Evolutionary conservation across 1,140 invertebrate species (phyloP), one percentile per base, ranked within the genome.

Genomic region (Geopemphigus sp.): DNA sequence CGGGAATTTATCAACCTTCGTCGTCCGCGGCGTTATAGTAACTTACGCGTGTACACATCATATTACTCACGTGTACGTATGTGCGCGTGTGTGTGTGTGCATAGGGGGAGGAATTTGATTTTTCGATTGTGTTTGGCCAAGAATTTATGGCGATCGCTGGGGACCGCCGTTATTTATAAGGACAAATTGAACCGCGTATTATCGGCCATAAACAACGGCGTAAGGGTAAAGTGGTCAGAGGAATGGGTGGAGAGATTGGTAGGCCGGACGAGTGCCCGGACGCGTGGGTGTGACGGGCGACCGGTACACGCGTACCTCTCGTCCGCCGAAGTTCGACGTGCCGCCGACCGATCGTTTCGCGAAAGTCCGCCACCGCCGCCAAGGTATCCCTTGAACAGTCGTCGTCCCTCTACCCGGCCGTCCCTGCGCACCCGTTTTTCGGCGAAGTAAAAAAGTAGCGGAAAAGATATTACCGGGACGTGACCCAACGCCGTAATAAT

Each of bases 21-120:
- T 68, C 64, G 64, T 68, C 39, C n/a, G n/a, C n/a, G 63, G 5
- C 22, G 14, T 45, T 39, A 39, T 22, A 8, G 39, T 68, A 47
- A 68, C 6, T 32, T n/a, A 29, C 29, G 17, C 32, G 26, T 61
- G 59, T 57, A 22, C 11, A 15, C 5, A 12, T 14, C 1, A 57
- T 45, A 24, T 12, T 24, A 12, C 6, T 0, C 10, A 12, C 15
- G 15, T 61, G 29, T 61, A 45, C 17, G n/a, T n/a, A n/a, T n/a
- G n/a, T n/a, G n/a, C n/a, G n/a, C n/a, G n/a, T n/a, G n/a, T n/a
- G n/a, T n/a, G n/a, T n/a, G n/a, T n/a, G n/a, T n/a, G n/a, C n/a
- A n/a, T n/a, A n/a, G n/a, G n/a, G n/a, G n/a, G 15, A 73, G 53
- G 50, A 73, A 54, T 73, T 54, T 73, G 50, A 73, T 73, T 73